Conservation (phyloP, 2,797 vertebrate genomes). For the Spizella passerina region DNA sequence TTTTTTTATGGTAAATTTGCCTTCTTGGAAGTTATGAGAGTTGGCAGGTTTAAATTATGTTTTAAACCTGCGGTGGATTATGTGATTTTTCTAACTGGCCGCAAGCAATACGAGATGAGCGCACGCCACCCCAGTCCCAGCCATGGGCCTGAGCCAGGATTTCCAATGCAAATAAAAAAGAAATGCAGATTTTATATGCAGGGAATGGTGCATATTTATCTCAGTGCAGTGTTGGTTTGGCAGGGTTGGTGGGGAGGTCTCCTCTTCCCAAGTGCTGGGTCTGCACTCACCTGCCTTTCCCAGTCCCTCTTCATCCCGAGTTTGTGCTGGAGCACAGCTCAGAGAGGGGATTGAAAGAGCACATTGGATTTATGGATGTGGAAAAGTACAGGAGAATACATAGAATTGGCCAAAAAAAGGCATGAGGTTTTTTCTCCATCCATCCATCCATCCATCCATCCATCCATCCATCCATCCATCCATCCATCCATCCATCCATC, state of each 20-base stretch:
- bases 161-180: not conserved
- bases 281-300: not conserved
- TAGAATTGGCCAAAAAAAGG: not conserved
- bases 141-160: constrained; percentile 1
- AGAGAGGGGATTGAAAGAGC: not conserved
- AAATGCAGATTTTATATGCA: not conserved
- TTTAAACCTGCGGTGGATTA: constrained; percentile 43
- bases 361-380: not conserved
- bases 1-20: constrained; percentile 37
- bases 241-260: not conserved
- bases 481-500: not conserved
- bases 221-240: not conserved
- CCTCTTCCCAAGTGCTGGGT: not conserved
- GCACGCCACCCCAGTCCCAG: not conserved
- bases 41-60: constrained; percentile 56
- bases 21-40: constrained; percentile 50
- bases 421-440: not conserved
- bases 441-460: not conserved
- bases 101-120: not conserved
- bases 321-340: not conserved
- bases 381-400: not conserved
- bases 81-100: constrained; percentile 24
- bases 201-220: not conserved
- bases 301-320: rapidly evolving
- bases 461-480: not conserved